Evolutionary conservation across 2,113 vertebrate species (phyloP).

Genomic region (Argyrosomus japonicus): DNA sequence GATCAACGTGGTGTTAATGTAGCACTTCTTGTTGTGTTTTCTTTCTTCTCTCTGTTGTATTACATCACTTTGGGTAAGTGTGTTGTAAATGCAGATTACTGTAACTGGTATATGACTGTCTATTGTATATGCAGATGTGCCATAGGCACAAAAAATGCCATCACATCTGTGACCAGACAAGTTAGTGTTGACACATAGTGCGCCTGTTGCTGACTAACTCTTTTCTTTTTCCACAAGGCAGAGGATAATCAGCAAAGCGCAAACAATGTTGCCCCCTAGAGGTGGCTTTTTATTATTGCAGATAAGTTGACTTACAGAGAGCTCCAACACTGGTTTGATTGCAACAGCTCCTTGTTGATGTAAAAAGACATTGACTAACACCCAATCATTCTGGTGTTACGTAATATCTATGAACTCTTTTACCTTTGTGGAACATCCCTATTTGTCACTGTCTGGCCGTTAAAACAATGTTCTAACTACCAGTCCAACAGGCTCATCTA

Average conservation of each 20-base stretch:
- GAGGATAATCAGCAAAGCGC: conserved; percentile 1
- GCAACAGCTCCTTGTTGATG: background rate
- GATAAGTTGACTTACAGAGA: background rate
- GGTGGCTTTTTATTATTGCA: conserved; percentile 32
- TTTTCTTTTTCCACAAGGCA: background rate
- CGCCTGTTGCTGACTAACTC: conserved; percentile 60
- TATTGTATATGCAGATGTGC: too few relatives aligned
- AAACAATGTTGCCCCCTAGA: conserved; percentile 69
- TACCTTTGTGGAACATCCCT: conserved; percentile 20
- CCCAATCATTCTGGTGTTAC: conserved; percentile 5
- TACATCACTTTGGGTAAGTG: background rate
- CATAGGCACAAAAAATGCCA: background rate
- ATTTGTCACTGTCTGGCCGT: conserved; percentile 33
- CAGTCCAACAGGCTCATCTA: conserved; percentile 40
- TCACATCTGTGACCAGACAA: conserved; percentile 47
- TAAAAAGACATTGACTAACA: conserved; percentile 1
- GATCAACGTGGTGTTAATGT: background rate
- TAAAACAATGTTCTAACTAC: conserved; percentile 21
- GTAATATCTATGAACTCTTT: conserved; percentile 11
- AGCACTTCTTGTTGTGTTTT: background rate
- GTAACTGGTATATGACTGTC: background rate
- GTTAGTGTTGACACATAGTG: conserved; percentile 49
- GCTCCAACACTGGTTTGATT: background rate
- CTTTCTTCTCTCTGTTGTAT: background rate
- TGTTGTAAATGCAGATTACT: background rate